A percentile compares a stretch with the other conserved stretches of the same genome.
Evolutionary conservation across 1,140 invertebrate species (phyloP).

Genomic region (Heliconius hermathena): DNA sequence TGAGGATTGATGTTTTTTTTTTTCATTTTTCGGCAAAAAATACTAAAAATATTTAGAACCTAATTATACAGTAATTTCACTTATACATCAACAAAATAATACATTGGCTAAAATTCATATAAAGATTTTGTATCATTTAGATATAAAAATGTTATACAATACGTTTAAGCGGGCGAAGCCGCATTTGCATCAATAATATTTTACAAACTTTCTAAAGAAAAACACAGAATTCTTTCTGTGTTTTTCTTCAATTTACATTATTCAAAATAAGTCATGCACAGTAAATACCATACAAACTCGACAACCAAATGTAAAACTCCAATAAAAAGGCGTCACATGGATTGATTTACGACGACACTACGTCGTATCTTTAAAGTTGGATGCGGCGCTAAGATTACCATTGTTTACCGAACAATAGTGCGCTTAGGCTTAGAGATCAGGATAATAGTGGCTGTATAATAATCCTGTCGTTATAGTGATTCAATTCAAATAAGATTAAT

Average conservation of each 20-base stretch:
- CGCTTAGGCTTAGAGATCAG: conserved; percentile 21
- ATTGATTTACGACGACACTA: conserved; percentile 26
- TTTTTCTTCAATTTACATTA: too few species aligned
- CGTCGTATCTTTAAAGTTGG: conserved; percentile 16
- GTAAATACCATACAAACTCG: not conserved
- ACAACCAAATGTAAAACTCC: conserved; percentile 13
- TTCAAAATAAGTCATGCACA: not conserved
- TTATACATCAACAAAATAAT: too few species aligned
- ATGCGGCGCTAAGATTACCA: conserved; percentile 24
- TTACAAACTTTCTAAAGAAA: not conserved
- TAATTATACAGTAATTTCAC: too few species aligned
- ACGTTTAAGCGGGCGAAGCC: too few species aligned
- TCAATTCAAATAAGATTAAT: not conserved
- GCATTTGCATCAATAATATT: too few species aligned
- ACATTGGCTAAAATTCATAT: too few species aligned
- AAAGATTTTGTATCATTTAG: too few species aligned
- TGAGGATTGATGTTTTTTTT: too few species aligned
- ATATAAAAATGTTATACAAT: too few species aligned
- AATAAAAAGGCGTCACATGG: conserved; percentile 16
- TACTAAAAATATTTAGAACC: too few species aligned
- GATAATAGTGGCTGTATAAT: not conserved
- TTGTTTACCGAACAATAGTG: conserved; percentile 19
- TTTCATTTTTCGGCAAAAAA: too few species aligned
- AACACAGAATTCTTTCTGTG: too few species aligned
- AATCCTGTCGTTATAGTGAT: not conserved